phyloP scores from a whole-genome alignment of 2,888 invertebrate genomes.

The Microctonus brassicae region DNA sequence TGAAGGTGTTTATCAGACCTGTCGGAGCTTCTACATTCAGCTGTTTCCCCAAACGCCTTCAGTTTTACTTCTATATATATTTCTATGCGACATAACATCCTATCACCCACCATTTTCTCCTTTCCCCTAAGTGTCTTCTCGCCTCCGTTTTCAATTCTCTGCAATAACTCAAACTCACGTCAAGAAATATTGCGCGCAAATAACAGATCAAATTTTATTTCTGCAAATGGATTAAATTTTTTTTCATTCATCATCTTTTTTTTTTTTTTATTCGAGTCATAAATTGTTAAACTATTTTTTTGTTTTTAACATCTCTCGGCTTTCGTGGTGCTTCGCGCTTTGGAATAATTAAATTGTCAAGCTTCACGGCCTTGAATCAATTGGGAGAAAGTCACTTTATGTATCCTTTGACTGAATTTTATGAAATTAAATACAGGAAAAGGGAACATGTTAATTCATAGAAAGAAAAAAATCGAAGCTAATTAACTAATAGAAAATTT shows the following conservation, averaged over 20 bases:
- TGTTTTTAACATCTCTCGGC: not conserved
- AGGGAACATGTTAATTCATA: not conserved
- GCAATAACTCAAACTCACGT: slow-evolving; percentile 53
- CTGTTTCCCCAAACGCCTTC: slow-evolving; percentile 30
- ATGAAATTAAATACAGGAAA: not conserved
- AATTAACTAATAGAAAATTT: not conserved
- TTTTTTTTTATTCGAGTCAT: not conserved
- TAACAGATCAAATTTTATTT: slow-evolving; percentile 2
- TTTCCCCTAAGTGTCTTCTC: not conserved
- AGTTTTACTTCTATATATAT: slow-evolving; percentile 17
- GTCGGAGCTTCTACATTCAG: slow-evolving; percentile 27
- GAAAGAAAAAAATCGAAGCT: not conserved
- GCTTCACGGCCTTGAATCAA: not conserved
- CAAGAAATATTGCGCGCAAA: slow-evolving; percentile 18
- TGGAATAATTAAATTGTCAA: not conserved
- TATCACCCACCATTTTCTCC: slow-evolving; percentile 27
- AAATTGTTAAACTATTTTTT: not conserved
- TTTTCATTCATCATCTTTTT: not conserved
- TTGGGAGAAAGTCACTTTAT: not conserved
- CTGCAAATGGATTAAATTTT: not conserved
- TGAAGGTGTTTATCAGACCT: slow-evolving; percentile 48
- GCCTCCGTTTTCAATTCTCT: slow-evolving; percentile 30
- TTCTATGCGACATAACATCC: slow-evolving; percentile 29
- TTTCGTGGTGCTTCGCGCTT: not conserved
- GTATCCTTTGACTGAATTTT: not conserved